phyloP scores from a whole-genome alignment of 2,113 vertebrate species.

The Prionailurus bengalensis region DNA sequence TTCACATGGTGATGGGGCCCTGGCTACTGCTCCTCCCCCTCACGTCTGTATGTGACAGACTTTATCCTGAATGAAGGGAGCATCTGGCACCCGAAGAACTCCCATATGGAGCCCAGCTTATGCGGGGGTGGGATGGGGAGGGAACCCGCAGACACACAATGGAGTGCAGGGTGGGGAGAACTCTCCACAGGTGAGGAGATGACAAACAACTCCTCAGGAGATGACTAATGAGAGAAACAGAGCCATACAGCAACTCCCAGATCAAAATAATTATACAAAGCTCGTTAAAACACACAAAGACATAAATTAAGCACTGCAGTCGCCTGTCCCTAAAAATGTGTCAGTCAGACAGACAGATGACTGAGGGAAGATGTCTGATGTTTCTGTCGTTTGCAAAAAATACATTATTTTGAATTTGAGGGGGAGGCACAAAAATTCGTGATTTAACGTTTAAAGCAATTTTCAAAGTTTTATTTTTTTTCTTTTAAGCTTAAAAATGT shows the following conservation, averaged over 20 bases:
- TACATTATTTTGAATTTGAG: constrained; percentile 77
- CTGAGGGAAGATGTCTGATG: constrained; percentile 83
- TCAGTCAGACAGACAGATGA: constrained; percentile 84
- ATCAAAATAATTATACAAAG: constrained; percentile 44
- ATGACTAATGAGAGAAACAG: neutral
- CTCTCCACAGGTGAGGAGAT: neutral
- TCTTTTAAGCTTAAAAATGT: constrained; percentile 66
- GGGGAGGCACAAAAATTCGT: constrained; percentile 70
- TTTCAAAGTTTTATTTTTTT: constrained; percentile 52
- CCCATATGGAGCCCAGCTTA: constrained; percentile 47
- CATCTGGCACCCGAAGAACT: neutral
- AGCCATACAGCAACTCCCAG: neutral
- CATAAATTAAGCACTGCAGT: constrained; percentile 72
- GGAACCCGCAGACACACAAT: neutral
- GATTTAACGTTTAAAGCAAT: constrained; percentile 72
- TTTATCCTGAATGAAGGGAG: neutral
- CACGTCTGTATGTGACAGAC: neutral
- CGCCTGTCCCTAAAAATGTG: constrained; percentile 75
- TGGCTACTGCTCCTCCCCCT: neutral
- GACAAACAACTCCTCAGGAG: neutral
- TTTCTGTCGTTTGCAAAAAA: constrained; percentile 77
- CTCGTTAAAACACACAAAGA: neutral
- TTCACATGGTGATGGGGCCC: neutral
- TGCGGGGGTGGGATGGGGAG: neutral
- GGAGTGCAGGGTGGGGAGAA: neutral